phyloP scores from a whole-genome alignment of 2,888 invertebrate species.

The Drosophila incognita region DNA sequence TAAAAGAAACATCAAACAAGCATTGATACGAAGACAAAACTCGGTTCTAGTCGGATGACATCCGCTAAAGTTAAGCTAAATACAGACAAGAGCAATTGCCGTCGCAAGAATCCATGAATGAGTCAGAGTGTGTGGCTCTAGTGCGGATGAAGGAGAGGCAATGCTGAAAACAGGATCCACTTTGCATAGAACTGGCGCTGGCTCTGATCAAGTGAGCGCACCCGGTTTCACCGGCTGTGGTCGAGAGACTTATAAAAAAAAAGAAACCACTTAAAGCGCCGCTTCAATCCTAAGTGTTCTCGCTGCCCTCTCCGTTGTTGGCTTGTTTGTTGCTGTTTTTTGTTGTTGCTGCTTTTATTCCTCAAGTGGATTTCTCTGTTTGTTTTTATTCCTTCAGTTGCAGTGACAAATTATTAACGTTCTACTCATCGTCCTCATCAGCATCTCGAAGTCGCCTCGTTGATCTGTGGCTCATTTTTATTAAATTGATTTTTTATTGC shows the following conservation, averaged over 20 bases:
- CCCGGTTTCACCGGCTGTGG: conserved; percentile 35
- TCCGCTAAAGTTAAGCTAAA: conserved; percentile 37
- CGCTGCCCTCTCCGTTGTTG: conserved; percentile 26
- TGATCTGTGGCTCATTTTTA: conserved; percentile 64
- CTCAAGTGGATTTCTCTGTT: conserved; percentile 81
- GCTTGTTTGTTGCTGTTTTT: conserved; percentile 38
- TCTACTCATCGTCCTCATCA: conserved; percentile 57
- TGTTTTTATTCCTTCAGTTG: conserved; percentile 79
- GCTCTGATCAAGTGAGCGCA: conserved; percentile 18
- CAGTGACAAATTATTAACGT: conserved; percentile 84
- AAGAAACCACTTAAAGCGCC: conserved; percentile 75
- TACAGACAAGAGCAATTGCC: conserved; percentile 31
- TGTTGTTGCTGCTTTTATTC: conserved; percentile 34
- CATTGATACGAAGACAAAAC: conserved; percentile 31
- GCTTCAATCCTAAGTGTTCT: conserved; percentile 70
- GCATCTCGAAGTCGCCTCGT: conserved; percentile 25
- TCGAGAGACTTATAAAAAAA: conserved; percentile 41
- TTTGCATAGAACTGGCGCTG: conserved; percentile 53
- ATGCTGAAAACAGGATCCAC: conserved; percentile 50
- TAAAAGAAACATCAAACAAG: conserved; percentile 6
- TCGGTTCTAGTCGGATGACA: conserved; percentile 13
- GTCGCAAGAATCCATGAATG: conserved; percentile 60
- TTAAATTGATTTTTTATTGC: conserved; percentile 83
- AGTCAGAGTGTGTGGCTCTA: conserved; percentile 49
- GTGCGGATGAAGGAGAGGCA: conserved; percentile 5